A percentile compares a stretch with the other conserved stretches of the same genome.
Evolutionary conservation across 2,113 vertebrate species (phyloP).

Genomic region (Brachirus orientalis): DNA sequence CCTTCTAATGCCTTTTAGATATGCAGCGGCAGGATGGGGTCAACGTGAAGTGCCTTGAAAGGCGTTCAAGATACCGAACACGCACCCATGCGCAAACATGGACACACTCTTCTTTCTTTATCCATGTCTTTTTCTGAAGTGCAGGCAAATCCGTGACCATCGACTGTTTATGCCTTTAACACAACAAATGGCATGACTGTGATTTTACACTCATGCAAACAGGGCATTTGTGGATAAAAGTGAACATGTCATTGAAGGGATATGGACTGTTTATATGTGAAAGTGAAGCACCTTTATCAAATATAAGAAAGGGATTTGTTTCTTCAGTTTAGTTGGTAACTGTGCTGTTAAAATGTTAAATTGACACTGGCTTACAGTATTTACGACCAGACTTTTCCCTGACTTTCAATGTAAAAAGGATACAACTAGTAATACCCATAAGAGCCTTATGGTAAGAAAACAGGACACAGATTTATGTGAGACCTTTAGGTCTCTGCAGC

Average conservation of each 20-base stretch:
- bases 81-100: conserved; percentile 44
- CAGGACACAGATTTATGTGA: conserved; percentile 7
- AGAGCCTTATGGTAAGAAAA: neutral
- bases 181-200: conserved; percentile 33
- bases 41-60: conserved; percentile 60
- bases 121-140: conserved; percentile 62
- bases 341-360: no score
- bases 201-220: conserved; percentile 52
- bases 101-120: conserved; percentile 66
- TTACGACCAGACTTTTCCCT: neutral
- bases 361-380: no score
- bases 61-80: conserved; percentile 34
- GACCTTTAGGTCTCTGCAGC: conserved; percentile 27
- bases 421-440: no score
- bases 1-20: conserved; percentile 65
- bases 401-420: neutral
- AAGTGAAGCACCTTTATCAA: conserved; percentile 7
- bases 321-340: neutral
- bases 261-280: conserved; percentile 38
- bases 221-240: conserved; percentile 26
- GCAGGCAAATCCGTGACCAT: conserved; percentile 68
- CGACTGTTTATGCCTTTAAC: conserved; percentile 73
- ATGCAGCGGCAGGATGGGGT: conserved; percentile 64
- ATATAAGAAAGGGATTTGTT: neutral
- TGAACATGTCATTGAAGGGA: conserved; percentile 30